phyloP scores from a whole-genome alignment of 2,888 invertebrate species.

The Halictus ligatus region DNA sequence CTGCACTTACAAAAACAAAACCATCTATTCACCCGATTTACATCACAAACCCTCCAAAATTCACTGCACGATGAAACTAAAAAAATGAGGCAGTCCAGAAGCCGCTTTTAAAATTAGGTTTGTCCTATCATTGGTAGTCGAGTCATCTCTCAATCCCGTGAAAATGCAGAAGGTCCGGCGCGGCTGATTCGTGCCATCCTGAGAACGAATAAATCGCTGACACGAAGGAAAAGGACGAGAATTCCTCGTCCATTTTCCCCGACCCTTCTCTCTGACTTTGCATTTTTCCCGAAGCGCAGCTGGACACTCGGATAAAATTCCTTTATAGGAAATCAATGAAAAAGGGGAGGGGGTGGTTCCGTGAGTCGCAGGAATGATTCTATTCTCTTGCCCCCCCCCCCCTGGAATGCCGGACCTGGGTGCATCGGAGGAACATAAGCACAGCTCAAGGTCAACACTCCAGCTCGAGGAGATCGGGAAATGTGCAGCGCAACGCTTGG shows the following conservation, averaged over 20 bases:
- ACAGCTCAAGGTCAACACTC: conserved; percentile 34
- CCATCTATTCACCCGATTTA: background rate
- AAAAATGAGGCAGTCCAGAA: background rate
- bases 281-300: conserved; percentile 3
- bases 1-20: background rate
- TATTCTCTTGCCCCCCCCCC: background rate
- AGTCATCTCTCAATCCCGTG: background rate
- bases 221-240: conserved; percentile 26
- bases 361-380: background rate
- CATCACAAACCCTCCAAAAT: background rate
- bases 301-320: conserved; percentile 18
- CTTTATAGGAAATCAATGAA: conserved; percentile 12
- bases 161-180: background rate
- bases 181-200: conserved; percentile 2
- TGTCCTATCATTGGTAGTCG: background rate
- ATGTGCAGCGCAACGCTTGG: conserved; percentile 25
- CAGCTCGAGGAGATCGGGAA: conserved; percentile 64
- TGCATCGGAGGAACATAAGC: conserved; percentile 4
- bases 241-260: background rate
- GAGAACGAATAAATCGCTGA: conserved; percentile 13
- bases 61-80: background rate
- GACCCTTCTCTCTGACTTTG: conserved; percentile 2
- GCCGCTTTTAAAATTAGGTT: background rate
- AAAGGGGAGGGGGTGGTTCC: background rate
- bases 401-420: background rate